Percentiles rank a stretch among this genome's conserved stretches.
Evolutionary conservation across 2,888 invertebrate genomes (phyloP).

Genomic region (Monoplex corrugatus): DNA sequence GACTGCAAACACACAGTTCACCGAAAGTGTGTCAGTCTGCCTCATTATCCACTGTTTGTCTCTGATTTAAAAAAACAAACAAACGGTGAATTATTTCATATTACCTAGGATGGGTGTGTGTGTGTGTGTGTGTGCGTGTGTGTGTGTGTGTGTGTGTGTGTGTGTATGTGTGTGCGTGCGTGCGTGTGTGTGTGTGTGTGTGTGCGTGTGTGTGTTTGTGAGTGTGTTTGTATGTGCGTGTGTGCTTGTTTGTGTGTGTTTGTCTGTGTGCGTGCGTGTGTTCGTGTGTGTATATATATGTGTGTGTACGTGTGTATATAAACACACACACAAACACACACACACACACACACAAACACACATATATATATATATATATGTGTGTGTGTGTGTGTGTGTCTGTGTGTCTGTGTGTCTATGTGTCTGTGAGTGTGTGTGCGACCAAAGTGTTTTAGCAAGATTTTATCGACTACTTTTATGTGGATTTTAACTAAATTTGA

Average conservation of each 20-base stretch:
- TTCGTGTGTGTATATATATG: no score
- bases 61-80: no score
- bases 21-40: no score
- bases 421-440: not conserved
- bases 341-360: no score
- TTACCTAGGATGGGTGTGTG: not conserved
- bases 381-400: not conserved
- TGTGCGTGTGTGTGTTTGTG: not conserved
- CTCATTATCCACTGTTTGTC: no score
- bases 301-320: not conserved
- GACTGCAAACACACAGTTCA: no score
- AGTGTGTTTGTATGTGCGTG: not conserved
- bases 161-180: not conserved
- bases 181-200: no score
- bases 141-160: not conserved
- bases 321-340: no score
- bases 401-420: not conserved
- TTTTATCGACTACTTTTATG: no score
- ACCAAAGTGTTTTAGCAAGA: not conserved
- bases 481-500: no score
- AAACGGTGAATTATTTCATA: no score
- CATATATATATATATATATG: no score
- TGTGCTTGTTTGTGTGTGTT: not conserved
- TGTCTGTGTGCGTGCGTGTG: not conserved
- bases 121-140: conserved; percentile 9